These are phyloP conservation scores for Linepithema humile DNA, from an alignment of 1,140 invertebrate genomes.

Conservation along the genomic window DNA sequence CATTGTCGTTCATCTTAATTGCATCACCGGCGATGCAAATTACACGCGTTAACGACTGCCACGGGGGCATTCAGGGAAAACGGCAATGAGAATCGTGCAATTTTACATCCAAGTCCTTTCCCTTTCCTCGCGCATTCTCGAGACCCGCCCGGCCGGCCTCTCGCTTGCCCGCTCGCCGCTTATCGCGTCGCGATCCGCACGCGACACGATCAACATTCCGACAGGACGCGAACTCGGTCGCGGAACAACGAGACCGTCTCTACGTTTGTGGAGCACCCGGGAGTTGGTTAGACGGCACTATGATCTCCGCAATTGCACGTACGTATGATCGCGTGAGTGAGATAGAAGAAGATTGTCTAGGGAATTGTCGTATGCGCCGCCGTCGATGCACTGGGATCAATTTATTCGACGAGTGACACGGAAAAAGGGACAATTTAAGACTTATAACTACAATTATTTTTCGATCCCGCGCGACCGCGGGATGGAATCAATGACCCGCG, in stretches of 20 bases:
- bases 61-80: conserved; percentile 2
- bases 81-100: conserved; percentile 19
- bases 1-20: conserved; percentile 49
- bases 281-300: background rate
- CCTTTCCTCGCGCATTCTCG: conserved; percentile 32
- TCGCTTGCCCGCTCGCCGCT: background rate
- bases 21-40: conserved; percentile 50
- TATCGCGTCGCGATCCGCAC: conserved; percentile 49
- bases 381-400: background rate
- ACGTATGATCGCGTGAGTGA: background rate
- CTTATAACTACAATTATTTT: background rate
- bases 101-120: conserved; percentile 47
- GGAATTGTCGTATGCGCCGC: background rate
- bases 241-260: conserved; percentile 4
- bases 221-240: conserved; percentile 28
- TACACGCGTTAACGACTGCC: conserved; percentile 6
- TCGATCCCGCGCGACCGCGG: background rate
- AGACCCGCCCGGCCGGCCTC: background rate
- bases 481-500: conserved; percentile 18
- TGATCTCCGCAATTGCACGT: background rate
- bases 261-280: conserved; percentile 11
- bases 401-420: background rate
- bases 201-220: conserved; percentile 41
- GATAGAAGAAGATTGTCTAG: background rate
- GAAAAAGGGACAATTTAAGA: background rate